Conservation (phyloP, 2,113 vertebrate genomes). For the Gadus chalcogrammus region DNA sequence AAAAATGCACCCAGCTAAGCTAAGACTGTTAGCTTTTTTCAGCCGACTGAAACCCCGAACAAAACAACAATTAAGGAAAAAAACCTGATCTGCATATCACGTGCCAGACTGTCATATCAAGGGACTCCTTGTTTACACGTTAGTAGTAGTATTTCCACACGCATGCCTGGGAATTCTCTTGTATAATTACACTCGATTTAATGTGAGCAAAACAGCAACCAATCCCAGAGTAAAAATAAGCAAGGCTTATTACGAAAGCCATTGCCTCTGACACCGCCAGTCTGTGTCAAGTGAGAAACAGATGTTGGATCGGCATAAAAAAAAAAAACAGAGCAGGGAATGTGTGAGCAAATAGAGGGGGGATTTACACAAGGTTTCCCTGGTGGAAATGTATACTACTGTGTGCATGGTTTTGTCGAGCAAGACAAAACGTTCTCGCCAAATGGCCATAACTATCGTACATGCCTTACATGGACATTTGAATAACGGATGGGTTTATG, state of each 20-base stretch:
- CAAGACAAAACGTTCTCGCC: not conserved
- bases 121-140: constrained; percentile 22
- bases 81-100: too few species aligned
- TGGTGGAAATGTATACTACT: not conserved
- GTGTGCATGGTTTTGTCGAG: constrained; percentile 6
- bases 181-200: constrained; percentile 45
- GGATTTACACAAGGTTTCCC: constrained; percentile 10
- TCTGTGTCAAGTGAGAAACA: constrained; percentile 50
- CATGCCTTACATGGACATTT: not conserved
- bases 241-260: constrained; percentile 46
- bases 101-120: constrained; percentile 27
- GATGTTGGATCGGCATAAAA: constrained; percentile 46
- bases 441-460: constrained; percentile 43
- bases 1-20: not conserved
- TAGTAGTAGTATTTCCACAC: constrained; percentile 34
- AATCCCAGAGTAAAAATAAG: constrained; percentile 27
- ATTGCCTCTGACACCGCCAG: constrained; percentile 32
- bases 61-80: constrained; percentile 8
- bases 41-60: not conserved
- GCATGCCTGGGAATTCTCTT: constrained; percentile 45
- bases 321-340: constrained; percentile 20
- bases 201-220: constrained; percentile 41
- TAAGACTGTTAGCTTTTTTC: not conserved
- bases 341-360: constrained; percentile 25
- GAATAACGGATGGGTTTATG: not conserved